Base-by-base conservation (phyloP, 2,113 vertebrate genomes). In the Prochilodus magdalenae region DNA sequence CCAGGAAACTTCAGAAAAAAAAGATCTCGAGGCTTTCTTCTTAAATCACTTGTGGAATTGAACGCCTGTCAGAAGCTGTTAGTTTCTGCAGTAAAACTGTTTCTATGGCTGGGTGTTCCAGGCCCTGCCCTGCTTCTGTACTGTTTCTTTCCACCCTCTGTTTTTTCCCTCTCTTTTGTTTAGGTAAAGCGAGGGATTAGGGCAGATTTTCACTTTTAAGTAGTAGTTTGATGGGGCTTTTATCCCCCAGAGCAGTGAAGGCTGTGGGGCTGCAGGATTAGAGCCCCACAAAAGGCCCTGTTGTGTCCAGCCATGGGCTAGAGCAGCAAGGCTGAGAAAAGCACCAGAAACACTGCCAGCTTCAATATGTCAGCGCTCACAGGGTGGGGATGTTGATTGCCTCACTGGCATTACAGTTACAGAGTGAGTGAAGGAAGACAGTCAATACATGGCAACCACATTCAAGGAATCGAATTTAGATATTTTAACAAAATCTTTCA, bases 171-270 rank as follows among this genome's bases (percentile, higher is more conserved):
- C 90, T 86, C 93, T 92, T 97, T 97, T 98, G 96, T 97, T 97
- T 96, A 96, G 95, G 95, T 97, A 97, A 97, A 98, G 96, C 96
- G 94, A 95, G 92, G 96, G 96, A 97, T 98, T 98, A 98, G 94
- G 94, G 94, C 95, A 97, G 96, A 97, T 97, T 97, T 97, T 95
- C 95, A 95, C 94, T 95, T 95, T 97, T 97, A 98, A 97, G 95
- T 96, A 96, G 94, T 96, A 95, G 96, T 96, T 97, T 97, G 96
- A 97, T 97, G 96, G 95, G 91, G 95, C 96, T 97, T 97, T 98
- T 97, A 98, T 98, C 96, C 96, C 94, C 95, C 94, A 95, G 95
- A 96, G 96, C 96, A 95, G 95, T 94, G 96, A 96, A 97, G 96
- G 95, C 96, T 95, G 95, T 96, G 95, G 96, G 96, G 95, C 95